A percentile compares a stretch with the other conserved stretches of the same genome.
Conservation (phyloP, 2,888 invertebrate species). For the Plutella xylostella region DNA sequence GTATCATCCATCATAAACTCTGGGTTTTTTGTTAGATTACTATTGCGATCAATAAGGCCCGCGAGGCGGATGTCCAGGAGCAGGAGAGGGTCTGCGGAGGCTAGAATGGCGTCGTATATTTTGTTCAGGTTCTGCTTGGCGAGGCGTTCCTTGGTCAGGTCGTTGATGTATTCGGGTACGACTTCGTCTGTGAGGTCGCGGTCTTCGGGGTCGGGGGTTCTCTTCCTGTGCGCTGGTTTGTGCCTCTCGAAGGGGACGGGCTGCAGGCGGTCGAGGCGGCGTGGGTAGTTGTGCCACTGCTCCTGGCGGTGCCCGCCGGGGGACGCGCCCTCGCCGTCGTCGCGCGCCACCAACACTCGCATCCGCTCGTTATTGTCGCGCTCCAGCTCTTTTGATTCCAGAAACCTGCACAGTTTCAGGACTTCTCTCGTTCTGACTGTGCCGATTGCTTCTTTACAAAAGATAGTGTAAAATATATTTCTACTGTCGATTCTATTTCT, state of each 20-base stretch:
- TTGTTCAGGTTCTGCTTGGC: conserved; percentile 24
- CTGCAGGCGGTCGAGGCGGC: conserved; percentile 51
- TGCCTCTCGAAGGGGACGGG: conserved; percentile 26
- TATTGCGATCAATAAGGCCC: conserved; percentile 34
- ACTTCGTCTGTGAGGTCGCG: not conserved
- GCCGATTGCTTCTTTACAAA: conserved; percentile 32
- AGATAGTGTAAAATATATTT: conserved; percentile 34
- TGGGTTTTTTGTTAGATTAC: too few species aligned
- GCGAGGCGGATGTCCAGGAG: conserved; percentile 49
- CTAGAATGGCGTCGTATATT: conserved; percentile 28
- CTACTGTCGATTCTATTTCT: conserved; percentile 36
- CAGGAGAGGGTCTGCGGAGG: conserved; percentile 39
- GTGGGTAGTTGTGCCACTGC: conserved; percentile 57
- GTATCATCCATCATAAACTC: too few species aligned
- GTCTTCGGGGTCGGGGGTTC: conserved; percentile 31
- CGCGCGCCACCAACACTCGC: conserved; percentile 31
- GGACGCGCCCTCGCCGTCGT: conserved; percentile 44
- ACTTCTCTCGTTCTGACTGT: conserved; percentile 19
- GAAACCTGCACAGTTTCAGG: conserved; percentile 17
- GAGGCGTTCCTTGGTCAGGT: conserved; percentile 27
- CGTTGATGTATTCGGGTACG: conserved; percentile 28
- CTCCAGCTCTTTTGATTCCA: conserved; percentile 19
- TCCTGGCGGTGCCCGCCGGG: conserved; percentile 49
- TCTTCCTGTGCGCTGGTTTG: conserved; percentile 23
- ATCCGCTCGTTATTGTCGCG: conserved; percentile 23